Conservation (phyloP, 2,797 vertebrate genomes). For the Hylomyscus alleni region DNA sequence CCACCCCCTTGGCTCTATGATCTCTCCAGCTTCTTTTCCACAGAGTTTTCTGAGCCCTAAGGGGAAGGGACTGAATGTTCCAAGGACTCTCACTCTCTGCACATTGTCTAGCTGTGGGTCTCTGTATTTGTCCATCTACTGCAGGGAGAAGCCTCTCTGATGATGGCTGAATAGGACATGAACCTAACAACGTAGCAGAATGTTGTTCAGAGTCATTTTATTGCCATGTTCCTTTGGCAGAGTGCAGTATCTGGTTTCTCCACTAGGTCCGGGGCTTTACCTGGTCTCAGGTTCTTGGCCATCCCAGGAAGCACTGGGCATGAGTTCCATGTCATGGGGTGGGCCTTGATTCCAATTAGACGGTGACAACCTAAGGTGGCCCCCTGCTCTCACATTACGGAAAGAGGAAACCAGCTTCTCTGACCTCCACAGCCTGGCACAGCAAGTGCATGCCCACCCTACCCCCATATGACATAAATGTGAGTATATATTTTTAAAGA, state of each 20-base stretch:
- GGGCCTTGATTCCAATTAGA: not conserved
- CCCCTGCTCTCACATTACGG: not conserved
- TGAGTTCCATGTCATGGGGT: not conserved
- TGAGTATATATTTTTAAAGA: not conserved
- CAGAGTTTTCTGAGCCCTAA: not conserved
- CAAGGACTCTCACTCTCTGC: not conserved
- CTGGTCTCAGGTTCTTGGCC: not conserved
- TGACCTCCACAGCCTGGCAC: not conserved
- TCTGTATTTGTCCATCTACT: not conserved
- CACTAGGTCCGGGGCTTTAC: not conserved
- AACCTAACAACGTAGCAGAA: too few species aligned
- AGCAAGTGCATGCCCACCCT: not conserved
- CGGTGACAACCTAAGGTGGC: not conserved
- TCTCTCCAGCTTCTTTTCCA: not conserved
- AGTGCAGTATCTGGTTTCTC: not conserved
- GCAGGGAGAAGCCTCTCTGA: not conserved
- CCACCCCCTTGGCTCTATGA: not conserved
- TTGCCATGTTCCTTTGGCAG: not conserved
- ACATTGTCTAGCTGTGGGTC: not conserved
- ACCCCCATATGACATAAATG: not conserved
- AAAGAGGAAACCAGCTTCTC: not conserved
- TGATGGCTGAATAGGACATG: not conserved
- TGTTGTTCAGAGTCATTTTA: too few species aligned
- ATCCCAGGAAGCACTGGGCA: not conserved
- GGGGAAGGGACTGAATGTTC: not conserved